Percentiles rank a stretch among this genome's conserved stretches.
These are phyloP conservation scores for Melanotaenia nigrans DNA, from an alignment of 2,797 vertebrate species.

Conservation along the genomic window DNA sequence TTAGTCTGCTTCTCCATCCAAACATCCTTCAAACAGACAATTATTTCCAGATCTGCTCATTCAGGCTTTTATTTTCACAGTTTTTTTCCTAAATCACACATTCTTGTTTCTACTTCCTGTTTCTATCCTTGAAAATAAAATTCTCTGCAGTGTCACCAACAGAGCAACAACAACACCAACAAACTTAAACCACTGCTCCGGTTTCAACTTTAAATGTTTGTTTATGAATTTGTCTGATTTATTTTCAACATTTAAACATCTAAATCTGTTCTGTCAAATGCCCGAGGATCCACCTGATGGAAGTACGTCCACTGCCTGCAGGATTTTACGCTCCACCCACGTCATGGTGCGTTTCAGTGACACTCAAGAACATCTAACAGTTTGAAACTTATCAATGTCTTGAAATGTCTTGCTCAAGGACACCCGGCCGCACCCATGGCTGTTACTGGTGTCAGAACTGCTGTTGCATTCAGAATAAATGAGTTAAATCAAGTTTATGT, in stretches of 20 bases:
- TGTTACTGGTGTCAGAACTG: constrained; percentile 36
- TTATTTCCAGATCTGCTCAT: constrained; percentile 1
- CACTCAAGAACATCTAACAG: constrained; percentile 6
- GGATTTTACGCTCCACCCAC: neutral
- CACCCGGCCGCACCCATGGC: constrained; percentile 21
- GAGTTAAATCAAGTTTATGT: constrained; percentile 7
- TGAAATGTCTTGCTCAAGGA: constrained; percentile 34
- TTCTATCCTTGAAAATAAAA: neutral
- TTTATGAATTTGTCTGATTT: constrained; percentile 21
- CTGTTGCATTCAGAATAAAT: constrained; percentile 63
- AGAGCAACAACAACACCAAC: constrained; percentile 31
- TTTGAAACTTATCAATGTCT: constrained; percentile 26
- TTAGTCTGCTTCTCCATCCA: too few species aligned
- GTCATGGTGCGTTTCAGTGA: constrained; percentile 19
- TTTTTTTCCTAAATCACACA: neutral
- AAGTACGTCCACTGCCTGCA: constrained; percentile 18
- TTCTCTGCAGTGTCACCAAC: constrained; percentile 13
- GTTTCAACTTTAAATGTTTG: constrained; percentile 20
- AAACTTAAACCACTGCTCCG: neutral
- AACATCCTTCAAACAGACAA: neutral
- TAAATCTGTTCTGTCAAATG: constrained; percentile 14
- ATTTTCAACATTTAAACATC: constrained; percentile 9
- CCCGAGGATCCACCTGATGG: neutral
- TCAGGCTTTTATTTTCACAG: neutral
- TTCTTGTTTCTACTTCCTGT: constrained; percentile 19